These are phyloP conservation scores for Lepus timidus DNA, from an alignment of 2,113 vertebrate genomes.

Conservation along the genomic window DNA sequence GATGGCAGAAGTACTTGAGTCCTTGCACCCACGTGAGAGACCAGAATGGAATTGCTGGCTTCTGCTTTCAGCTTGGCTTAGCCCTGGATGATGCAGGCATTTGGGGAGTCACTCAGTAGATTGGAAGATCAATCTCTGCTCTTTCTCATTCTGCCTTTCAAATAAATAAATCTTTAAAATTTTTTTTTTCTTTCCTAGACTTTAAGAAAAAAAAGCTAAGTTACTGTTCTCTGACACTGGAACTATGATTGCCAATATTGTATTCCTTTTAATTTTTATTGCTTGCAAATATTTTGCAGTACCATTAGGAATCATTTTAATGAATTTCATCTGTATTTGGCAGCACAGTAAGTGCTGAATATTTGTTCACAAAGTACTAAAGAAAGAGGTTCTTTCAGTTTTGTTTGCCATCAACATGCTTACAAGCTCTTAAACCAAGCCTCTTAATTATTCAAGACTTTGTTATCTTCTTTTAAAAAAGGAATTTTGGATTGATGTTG, in stretches of 20 bases:
- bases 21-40: too few relatives aligned
- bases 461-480: constrained; percentile 61
- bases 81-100: too few relatives aligned
- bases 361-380: background rate
- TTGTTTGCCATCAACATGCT: background rate
- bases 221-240: constrained; percentile 4
- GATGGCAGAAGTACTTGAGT: too few relatives aligned
- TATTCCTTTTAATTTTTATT: constrained; percentile 51
- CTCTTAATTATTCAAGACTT: constrained; percentile 20
- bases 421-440: background rate
- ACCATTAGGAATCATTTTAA: constrained; percentile 44
- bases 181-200: background rate
- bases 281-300: background rate
- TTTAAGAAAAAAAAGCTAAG: background rate
- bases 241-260: background rate
- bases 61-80: too few relatives aligned
- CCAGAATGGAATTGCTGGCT: too few relatives aligned
- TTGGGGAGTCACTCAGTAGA: too few relatives aligned
- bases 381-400: constrained; percentile 23
- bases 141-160: too few relatives aligned
- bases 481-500: constrained; percentile 10
- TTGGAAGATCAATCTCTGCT: too few relatives aligned
- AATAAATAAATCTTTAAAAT: too few relatives aligned
- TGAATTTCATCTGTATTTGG: background rate
- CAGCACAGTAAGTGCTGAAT: background rate